Conservation (phyloP, 2,113 vertebrate species). For the Orthonyx spaldingii region DNA sequence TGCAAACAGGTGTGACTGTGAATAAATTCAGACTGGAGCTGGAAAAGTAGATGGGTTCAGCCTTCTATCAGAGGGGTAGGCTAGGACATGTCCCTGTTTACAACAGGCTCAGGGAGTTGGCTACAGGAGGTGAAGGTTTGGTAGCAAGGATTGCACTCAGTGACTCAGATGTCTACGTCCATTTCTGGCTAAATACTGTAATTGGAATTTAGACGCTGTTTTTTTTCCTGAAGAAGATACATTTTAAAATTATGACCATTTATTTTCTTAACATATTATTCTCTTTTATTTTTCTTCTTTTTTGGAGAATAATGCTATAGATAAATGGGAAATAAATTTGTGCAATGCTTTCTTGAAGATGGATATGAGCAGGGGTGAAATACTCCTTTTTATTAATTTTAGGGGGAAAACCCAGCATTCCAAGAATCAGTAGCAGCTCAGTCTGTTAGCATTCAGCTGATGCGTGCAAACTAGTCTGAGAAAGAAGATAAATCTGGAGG, state of each 20-base stretch:
- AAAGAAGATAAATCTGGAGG: background rate
- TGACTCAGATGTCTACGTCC: background rate
- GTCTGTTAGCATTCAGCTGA: background rate
- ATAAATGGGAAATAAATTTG: background rate
- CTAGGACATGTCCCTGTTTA: background rate
- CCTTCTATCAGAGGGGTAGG: background rate
- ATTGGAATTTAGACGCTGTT: background rate
- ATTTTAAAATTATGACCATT: background rate
- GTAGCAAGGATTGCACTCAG: background rate
- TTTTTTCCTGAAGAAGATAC: background rate
- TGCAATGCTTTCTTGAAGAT: background rate
- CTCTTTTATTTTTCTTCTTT: rapidly evolving
- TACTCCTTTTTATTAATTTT: background rate
- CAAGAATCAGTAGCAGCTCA: background rate
- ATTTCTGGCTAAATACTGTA: background rate
- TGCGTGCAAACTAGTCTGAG: background rate
- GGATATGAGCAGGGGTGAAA: background rate
- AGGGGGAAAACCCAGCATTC: background rate
- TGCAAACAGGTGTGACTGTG: background rate
- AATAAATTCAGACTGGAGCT: background rate
- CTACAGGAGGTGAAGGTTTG: background rate
- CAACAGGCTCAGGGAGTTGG: background rate
- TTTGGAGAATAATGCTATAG: background rate
- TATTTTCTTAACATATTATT: background rate
- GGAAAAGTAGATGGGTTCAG: background rate